Conservation (phyloP, 2,888 invertebrate genomes). For the Brachypalpus laphriformis region DNA sequence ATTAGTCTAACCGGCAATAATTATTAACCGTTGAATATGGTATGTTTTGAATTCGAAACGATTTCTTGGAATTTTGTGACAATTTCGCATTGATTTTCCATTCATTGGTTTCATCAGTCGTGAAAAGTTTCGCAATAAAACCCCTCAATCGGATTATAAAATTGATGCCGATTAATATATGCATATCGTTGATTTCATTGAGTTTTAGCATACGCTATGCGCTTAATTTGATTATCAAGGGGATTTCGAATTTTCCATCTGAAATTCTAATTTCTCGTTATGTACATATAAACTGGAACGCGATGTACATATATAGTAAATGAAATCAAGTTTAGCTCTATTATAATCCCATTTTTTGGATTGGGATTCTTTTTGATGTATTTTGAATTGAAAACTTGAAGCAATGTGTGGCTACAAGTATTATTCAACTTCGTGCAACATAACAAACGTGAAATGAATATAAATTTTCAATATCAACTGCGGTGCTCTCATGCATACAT, state of each 20-base stretch:
- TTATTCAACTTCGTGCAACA: slow-evolving; percentile 45
- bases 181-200: background rate
- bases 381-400: slow-evolving; percentile 17
- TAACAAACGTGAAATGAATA: slow-evolving; percentile 50
- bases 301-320: slow-evolving; percentile 24
- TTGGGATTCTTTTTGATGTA: slow-evolving; percentile 6
- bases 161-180: background rate
- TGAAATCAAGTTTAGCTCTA: slow-evolving; percentile 51
- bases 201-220: background rate
- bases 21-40: background rate
- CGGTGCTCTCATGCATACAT: slow-evolving; percentile 35
- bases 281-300: too few species aligned
- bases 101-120: background rate
- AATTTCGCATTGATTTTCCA: background rate
- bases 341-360: slow-evolving; percentile 37
- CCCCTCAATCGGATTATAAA: background rate
- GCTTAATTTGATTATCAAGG: background rate
- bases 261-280: slow-evolving; percentile 3
- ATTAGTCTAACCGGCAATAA: too few species aligned
- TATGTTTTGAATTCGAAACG: background rate
- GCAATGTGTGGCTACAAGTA: slow-evolving; percentile 8
- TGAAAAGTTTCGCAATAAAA: background rate
- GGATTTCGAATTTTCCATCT: background rate
- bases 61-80: background rate
- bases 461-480: slow-evolving; percentile 47